These are phyloP conservation scores for Stegana nigrithorax DNA, from an alignment of 2,888 invertebrate species.

Conservation along the genomic window DNA sequence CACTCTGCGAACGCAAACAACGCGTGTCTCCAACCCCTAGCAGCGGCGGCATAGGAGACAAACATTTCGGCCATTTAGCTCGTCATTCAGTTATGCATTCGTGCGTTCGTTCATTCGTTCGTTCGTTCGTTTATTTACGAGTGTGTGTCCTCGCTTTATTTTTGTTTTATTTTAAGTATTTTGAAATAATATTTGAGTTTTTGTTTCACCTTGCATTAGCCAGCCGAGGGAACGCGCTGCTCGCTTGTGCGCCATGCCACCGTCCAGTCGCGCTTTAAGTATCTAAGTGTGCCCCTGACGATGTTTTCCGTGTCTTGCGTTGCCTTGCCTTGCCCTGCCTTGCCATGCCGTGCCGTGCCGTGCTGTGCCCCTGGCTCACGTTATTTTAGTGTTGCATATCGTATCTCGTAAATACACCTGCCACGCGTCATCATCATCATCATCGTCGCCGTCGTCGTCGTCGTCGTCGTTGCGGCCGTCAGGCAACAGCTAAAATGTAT, in stretches of 20 bases:
- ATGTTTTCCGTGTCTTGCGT: not conserved
- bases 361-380: no score
- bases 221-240: not conserved
- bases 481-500: not conserved
- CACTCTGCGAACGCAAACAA: no score
- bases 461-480: not conserved
- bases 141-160: conserved; percentile 24
- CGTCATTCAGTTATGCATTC: no score
- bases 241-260: not conserved
- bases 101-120: not conserved
- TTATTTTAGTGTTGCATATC: no score
- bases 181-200: conserved; percentile 19
- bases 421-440: conserved; percentile 59
- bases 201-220: conserved; percentile 39
- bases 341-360: not conserved
- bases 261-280: not conserved
- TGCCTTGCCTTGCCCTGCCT: not conserved
- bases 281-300: conserved; percentile 3
- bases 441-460: conserved; percentile 22
- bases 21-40: no score
- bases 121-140: conserved; percentile 17
- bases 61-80: no score
- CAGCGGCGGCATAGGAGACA: no score
- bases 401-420: conserved; percentile 64
- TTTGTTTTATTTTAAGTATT: not conserved